Conservation (phyloP, 2,888 invertebrate genomes). For the Yponomeuta sedellus region DNA sequence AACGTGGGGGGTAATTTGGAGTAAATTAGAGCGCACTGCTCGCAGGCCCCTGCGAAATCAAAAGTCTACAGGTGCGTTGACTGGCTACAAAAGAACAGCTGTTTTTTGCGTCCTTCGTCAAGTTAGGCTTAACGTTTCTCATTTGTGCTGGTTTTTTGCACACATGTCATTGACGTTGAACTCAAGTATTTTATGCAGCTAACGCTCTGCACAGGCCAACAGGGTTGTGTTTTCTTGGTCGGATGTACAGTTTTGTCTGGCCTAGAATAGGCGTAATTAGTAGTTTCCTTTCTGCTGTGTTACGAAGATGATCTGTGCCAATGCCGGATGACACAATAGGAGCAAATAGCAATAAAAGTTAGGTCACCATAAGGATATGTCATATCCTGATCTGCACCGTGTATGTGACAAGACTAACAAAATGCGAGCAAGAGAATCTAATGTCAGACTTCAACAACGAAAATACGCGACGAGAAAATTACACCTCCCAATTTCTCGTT, state of each 20-base stretch:
- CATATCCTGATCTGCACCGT: neutral
- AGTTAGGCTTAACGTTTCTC: neutral
- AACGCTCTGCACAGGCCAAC: neutral
- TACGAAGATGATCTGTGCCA: too few relatives aligned
- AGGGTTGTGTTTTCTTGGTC: neutral
- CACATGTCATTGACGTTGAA: neutral
- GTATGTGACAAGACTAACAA: neutral
- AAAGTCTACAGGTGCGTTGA: conserved; percentile 1
- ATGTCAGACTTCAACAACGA: neutral
- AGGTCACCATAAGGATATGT: neutral
- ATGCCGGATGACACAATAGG: neutral
- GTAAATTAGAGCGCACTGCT: neutral
- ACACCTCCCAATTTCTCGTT: neutral
- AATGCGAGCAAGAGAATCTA: neutral
- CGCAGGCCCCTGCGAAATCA: neutral
- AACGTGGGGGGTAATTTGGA: neutral
- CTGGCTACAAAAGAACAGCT: conserved; percentile 1
- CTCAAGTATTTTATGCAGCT: too few relatives aligned
- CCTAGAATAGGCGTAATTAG: neutral
- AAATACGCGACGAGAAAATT: neutral
- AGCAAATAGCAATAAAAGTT: neutral
- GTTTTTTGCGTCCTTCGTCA: neutral
- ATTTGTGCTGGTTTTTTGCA: neutral
- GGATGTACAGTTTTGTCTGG: neutral
- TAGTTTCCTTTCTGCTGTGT: neutral